phyloP scores from a whole-genome alignment of 2,888 invertebrate species.

The Globia sparganii region DNA sequence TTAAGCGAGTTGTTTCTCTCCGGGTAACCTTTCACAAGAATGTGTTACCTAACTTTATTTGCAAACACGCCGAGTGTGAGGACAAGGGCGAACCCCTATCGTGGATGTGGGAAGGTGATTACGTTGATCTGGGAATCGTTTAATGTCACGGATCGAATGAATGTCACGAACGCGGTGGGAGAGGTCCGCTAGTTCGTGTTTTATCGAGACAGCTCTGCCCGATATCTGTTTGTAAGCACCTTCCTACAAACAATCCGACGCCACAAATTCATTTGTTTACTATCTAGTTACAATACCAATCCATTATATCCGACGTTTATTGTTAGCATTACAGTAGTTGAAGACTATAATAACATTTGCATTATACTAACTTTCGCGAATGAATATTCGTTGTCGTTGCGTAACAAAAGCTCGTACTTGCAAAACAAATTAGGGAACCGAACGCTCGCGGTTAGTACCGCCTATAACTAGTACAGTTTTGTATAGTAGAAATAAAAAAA shows the following conservation, averaged over 20 bases:
- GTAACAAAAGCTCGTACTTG: not conserved
- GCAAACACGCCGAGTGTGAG: slow-evolving; percentile 9
- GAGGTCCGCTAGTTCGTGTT: not conserved
- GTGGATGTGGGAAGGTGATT: not conserved
- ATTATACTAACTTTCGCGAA: not conserved
- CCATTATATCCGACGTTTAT: slow-evolving; percentile 40
- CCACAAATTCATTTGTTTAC: slow-evolving; percentile 46
- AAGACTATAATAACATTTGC: slow-evolving; percentile 32
- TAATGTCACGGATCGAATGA: not conserved
- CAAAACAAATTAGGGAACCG: not conserved
- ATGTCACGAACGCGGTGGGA: not conserved
- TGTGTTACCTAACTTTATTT: slow-evolving; percentile 23
- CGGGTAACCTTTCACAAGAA: slow-evolving; percentile 13
- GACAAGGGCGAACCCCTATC: not conserved
- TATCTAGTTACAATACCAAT: slow-evolving; percentile 54
- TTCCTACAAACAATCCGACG: slow-evolving; percentile 9
- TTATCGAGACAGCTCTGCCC: not conserved
- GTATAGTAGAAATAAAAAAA: not conserved
- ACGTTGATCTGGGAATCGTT: slow-evolving; percentile 10
- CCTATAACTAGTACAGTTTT: not conserved
- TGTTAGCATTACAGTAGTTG: slow-evolving; percentile 31
- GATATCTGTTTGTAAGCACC: slow-evolving; percentile 19
- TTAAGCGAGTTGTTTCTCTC: slow-evolving; percentile 17
- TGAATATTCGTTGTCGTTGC: not conserved
- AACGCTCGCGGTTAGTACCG: no score